phyloP scores from a whole-genome alignment of 1,140 invertebrate genomes.

The Brachionus angularis region DNA sequence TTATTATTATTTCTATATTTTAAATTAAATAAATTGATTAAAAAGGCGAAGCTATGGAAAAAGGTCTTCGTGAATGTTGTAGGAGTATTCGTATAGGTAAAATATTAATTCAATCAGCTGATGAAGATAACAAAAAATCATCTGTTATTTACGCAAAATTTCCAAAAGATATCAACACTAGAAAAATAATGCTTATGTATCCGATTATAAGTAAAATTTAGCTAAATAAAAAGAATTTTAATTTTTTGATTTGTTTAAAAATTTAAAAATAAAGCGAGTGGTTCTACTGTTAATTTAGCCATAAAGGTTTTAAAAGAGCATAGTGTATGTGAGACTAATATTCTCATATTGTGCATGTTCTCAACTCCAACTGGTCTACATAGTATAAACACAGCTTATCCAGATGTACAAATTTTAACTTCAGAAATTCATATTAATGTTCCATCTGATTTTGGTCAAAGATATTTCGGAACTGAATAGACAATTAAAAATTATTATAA shows the following conservation, averaged over 20 bases:
- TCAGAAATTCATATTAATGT: conserved; percentile 34
- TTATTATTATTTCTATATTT: conserved; percentile 10
- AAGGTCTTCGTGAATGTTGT: conserved; percentile 91
- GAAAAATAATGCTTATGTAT: conserved; percentile 92
- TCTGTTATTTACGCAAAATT: conserved; percentile 95
- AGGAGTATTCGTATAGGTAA: conserved; percentile 84
- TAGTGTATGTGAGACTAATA: conserved; percentile 82
- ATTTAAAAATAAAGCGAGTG: conserved; percentile 64
- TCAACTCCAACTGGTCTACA: conserved; percentile 72
- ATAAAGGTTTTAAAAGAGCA: conserved; percentile 88
- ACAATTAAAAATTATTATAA: too few relatives aligned
- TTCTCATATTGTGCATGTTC: conserved; percentile 91
- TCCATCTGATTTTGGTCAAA: conserved; percentile 39
- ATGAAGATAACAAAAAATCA: conserved; percentile 90
- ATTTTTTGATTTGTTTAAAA: neutral
- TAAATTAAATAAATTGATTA: too few relatives aligned
- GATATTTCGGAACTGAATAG: conserved; percentile 44
- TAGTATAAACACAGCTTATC: conserved; percentile 1
- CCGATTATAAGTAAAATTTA: conserved; percentile 79
- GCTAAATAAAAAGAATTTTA: neutral
- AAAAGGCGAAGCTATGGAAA: conserved; percentile 88
- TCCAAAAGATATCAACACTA: conserved; percentile 81
- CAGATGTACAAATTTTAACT: conserved; percentile 1
- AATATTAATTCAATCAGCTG: conserved; percentile 85
- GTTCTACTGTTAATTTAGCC: conserved; percentile 88